These are phyloP conservation scores for Mylabris sibirica DNA, from an alignment of 2,888 invertebrate genomes.

Conservation along the genomic window DNA sequence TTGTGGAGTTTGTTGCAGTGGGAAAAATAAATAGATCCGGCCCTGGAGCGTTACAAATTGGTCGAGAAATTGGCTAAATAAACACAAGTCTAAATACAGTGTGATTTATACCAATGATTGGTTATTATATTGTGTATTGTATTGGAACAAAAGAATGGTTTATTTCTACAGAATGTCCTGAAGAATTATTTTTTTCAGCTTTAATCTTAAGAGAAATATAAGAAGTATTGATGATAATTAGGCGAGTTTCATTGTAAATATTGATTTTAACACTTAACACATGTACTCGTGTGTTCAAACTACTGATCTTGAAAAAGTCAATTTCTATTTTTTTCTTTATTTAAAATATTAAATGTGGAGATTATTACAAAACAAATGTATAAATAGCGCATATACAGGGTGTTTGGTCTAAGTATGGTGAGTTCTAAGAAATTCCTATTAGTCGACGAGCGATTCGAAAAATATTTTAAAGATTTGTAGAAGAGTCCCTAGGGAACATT, in stretches of 20 bases:
- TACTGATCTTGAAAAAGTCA: background rate
- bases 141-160: background rate
- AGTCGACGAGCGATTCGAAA: too few relatives aligned
- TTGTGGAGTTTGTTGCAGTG: background rate
- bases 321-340: background rate
- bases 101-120: background rate
- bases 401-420: too few relatives aligned
- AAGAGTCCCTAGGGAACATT: too few relatives aligned
- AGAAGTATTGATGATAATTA: background rate
- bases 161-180: background rate
- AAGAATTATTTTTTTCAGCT: background rate
- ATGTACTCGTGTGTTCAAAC: background rate
- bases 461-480: too few relatives aligned
- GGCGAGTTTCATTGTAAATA: conserved; percentile 6
- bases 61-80: background rate
- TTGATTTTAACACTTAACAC: conserved; percentile 1
- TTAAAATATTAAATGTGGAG: background rate
- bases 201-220: background rate
- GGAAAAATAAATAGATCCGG: background rate
- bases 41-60: background rate
- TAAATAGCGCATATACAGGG: background rate
- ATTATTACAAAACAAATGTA: background rate
- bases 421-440: too few relatives aligned
- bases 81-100: background rate
- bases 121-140: background rate